Evolutionary conservation across 2,113 vertebrate species (phyloP).

Genomic region (Cheilinus undulatus): DNA sequence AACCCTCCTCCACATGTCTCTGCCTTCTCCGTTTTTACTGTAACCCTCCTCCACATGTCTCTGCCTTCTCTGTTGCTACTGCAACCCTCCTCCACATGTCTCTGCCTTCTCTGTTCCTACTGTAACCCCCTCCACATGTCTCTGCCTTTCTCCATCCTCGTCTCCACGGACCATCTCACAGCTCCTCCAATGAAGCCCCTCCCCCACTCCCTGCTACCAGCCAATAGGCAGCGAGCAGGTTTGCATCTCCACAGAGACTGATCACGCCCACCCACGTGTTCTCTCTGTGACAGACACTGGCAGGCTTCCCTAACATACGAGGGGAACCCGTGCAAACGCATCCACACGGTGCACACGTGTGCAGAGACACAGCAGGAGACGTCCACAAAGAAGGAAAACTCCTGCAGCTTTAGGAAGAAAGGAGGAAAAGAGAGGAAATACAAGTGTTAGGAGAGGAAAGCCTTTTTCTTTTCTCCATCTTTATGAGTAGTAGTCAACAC

Average conservation of each 20-base stretch:
- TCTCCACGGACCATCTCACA: background rate
- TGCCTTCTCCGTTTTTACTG: too few species aligned
- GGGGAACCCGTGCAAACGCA: conserved; percentile 21
- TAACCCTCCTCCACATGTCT: too few species aligned
- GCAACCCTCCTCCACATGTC: background rate
- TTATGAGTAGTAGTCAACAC: background rate
- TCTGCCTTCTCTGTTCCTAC: background rate
- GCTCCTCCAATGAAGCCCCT: conserved; percentile 20
- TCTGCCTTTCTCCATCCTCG: conserved; percentile 4
- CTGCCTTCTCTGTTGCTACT: background rate
- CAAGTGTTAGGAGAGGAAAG: background rate
- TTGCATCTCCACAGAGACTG: conserved; percentile 20
- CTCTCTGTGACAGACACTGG: conserved; percentile 6
- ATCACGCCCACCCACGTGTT: conserved; percentile 38
- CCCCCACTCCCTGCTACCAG: conserved; percentile 20
- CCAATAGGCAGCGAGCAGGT: conserved; percentile 47
- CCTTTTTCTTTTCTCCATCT: too few species aligned
- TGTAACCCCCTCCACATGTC: background rate
- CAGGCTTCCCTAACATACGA: conserved; percentile 22
- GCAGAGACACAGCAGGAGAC: background rate
- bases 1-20: too few species aligned
- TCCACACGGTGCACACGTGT: conserved; percentile 13
- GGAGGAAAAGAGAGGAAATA: background rate
- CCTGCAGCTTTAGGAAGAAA: background rate
- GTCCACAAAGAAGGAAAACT: background rate